A percentile compares a stretch with the other conserved stretches of the same genome.
Conservation (phyloP, 1,140 invertebrate species). For the Solenopsis fugax region DNA sequence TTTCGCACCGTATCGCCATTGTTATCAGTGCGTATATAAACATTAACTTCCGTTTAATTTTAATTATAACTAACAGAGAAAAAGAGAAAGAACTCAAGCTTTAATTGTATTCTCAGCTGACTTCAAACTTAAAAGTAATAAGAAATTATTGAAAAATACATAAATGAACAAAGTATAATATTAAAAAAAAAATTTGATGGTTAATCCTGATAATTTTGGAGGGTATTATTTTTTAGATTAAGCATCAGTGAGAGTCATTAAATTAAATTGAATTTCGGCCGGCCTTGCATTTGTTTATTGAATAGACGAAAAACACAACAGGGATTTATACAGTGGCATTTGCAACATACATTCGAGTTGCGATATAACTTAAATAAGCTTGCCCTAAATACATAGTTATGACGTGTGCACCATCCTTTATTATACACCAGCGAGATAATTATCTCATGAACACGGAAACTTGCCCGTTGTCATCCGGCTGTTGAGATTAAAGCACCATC, state of each 20-base stretch:
- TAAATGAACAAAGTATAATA: not conserved
- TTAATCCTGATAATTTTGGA: not conserved
- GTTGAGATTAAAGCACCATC: slow-evolving; percentile 22
- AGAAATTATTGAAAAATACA: not conserved
- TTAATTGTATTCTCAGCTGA: not conserved
- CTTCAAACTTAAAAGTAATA: not conserved
- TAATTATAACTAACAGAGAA: not conserved
- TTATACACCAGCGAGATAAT: slow-evolving; percentile 47
- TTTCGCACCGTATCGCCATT: slow-evolving; percentile 1
- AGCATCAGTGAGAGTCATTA: not conserved
- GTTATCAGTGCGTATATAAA: slow-evolving; percentile 34
- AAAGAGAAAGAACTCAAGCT: not conserved
- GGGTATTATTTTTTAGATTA: not conserved
- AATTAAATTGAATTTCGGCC: not conserved
- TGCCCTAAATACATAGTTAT: slow-evolving; percentile 39
- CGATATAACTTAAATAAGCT: slow-evolving; percentile 35
- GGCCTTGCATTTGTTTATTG: slow-evolving; percentile 23
- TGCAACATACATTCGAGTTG: slow-evolving; percentile 20
- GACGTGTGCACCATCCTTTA: slow-evolving; percentile 8
- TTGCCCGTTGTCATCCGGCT: slow-evolving; percentile 50
- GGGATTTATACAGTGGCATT: not conserved
- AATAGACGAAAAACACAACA: slow-evolving; percentile 28
- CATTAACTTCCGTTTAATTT: not conserved
- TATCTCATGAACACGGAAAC: slow-evolving; percentile 48
- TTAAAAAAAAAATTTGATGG: not conserved